A percentile compares a stretch with the other conserved stretches of the same genome.
phyloP scores from a whole-genome alignment of 2,888 invertebrate genomes.

The Epistrophella euchroma region DNA sequence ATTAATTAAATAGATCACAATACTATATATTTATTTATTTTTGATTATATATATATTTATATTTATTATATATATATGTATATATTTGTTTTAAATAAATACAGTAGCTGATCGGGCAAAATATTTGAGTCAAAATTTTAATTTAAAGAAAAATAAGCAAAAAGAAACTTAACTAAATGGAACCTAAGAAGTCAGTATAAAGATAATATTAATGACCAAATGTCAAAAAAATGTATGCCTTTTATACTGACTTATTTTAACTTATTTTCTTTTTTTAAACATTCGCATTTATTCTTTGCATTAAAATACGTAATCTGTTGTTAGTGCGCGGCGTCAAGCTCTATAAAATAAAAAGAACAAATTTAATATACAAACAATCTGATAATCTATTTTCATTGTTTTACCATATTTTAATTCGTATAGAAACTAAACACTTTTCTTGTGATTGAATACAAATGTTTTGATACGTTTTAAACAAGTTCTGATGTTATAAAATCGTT shows the following conservation, averaged over 20 bases:
- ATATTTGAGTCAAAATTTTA: background rate
- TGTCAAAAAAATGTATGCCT: background rate
- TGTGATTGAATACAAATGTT: background rate
- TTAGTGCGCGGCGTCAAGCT: background rate
- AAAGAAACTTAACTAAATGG: background rate
- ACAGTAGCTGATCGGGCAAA: background rate
- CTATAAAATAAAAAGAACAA: background rate
- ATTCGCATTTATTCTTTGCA: background rate
- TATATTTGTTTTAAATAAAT: background rate
- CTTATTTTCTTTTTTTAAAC: background rate
- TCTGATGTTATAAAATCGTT: background rate
- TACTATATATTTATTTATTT: background rate
- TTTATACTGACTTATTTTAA: background rate
- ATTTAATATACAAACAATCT: background rate
- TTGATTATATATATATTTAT: no score
- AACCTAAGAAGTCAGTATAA: background rate
- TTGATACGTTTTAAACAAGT: background rate
- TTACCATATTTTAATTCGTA: background rate
- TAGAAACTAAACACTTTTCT: slow-evolving; percentile 12
- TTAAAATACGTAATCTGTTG: background rate
- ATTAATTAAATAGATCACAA: background rate
- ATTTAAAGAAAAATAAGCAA: background rate
- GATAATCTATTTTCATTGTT: slow-evolving; percentile 5
- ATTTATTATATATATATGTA: background rate
- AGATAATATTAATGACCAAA: background rate